These are phyloP conservation scores for Felis chaus DNA, from an alignment of 2,113 vertebrate species.

Conservation along the genomic window DNA sequence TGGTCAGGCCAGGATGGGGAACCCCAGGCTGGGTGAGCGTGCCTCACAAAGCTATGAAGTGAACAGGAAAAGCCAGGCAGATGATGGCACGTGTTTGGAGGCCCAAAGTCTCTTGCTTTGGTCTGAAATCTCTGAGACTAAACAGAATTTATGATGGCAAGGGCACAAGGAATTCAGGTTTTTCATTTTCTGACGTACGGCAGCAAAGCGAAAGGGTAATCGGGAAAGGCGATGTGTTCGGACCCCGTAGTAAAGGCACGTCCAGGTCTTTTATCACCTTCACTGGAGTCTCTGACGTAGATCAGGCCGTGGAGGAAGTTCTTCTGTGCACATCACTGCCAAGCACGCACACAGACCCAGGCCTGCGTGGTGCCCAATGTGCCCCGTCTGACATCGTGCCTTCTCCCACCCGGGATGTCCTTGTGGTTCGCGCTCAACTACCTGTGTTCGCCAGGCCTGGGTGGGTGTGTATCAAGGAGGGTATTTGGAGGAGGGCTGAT, in stretches of 20 bases:
- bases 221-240: accelerated
- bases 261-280: background rate
- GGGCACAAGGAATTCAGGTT: background rate
- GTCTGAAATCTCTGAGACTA: background rate
- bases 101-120: background rate
- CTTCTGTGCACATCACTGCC: accelerated
- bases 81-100: background rate
- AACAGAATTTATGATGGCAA: background rate
- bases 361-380: accelerated
- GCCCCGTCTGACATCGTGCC: background rate
- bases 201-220: background rate
- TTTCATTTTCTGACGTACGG: background rate
- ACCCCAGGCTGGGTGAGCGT: accelerated
- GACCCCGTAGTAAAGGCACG: background rate
- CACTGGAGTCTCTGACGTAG: accelerated
- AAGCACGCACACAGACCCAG: accelerated
- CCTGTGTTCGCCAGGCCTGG: background rate
- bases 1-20: background rate
- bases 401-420: no score
- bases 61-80: background rate
- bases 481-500: background rate
- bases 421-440: background rate
- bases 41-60: no score
- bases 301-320: background rate
- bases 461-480: background rate